phyloP scores from a whole-genome alignment of 2,888 invertebrate species.

The Augochlorella aurata region DNA sequence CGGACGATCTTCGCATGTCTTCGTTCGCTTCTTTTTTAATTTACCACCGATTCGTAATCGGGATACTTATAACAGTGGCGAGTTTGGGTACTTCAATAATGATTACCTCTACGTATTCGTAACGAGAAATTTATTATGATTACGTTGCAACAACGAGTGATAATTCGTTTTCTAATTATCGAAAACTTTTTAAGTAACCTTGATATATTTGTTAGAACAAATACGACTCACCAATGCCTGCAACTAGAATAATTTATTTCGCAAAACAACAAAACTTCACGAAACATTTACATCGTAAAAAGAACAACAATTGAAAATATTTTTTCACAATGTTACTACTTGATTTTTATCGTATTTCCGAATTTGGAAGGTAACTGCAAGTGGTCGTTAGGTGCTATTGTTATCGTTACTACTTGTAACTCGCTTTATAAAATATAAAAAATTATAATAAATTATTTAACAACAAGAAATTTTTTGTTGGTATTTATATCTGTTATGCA shows the following conservation, averaged over 20 bases:
- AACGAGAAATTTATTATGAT: slow-evolving; percentile 31
- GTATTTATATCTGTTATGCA: not conserved
- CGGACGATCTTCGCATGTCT: slow-evolving; percentile 10
- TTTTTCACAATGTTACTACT: not conserved
- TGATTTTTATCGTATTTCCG: not conserved
- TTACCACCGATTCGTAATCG: slow-evolving; percentile 20
- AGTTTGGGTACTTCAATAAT: slow-evolving; percentile 36
- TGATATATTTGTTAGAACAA: slow-evolving; percentile 11
- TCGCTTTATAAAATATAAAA: slow-evolving; percentile 13
- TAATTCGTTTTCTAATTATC: not conserved
- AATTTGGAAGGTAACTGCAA: not conserved
- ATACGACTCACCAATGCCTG: not conserved
- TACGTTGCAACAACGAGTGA: slow-evolving; percentile 8
- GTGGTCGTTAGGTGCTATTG: slow-evolving; percentile 12
- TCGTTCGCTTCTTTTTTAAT: slow-evolving; percentile 32
- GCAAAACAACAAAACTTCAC: not conserved
- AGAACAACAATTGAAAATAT: not conserved
- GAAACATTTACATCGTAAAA: slow-evolving; percentile 18
- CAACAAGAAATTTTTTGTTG: not conserved
- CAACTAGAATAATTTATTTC: not conserved
- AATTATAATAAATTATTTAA: slow-evolving; percentile 20
- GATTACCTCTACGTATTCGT: slow-evolving; percentile 35
- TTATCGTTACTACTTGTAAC: slow-evolving; percentile 27
- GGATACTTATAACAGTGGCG: slow-evolving; percentile 34
- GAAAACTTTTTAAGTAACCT: slow-evolving; percentile 48